Conservation (phyloP, 2,888 invertebrate species). For the Epirrhoe alternata region DNA sequence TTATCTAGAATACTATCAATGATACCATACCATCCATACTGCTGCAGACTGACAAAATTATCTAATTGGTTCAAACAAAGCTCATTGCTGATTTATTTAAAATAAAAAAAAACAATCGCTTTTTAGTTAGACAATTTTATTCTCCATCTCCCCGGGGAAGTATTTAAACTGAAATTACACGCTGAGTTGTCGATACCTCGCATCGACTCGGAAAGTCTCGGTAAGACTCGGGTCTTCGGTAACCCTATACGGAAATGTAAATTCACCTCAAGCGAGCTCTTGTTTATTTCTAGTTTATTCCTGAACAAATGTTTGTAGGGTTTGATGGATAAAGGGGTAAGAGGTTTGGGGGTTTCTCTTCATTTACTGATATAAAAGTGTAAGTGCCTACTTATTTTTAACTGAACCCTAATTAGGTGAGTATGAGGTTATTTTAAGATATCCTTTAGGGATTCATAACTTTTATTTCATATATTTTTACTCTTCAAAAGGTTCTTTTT, state of each 20-base stretch:
- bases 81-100: not conserved
- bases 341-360: conserved; percentile 3
- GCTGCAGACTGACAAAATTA: too few species aligned
- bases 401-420: not conserved
- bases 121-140: conserved; percentile 8
- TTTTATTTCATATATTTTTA: not conserved
- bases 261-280: conserved; percentile 20
- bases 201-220: conserved; percentile 14
- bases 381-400: not conserved
- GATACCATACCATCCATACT: too few species aligned
- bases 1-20: too few species aligned
- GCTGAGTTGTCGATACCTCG: conserved; percentile 26
- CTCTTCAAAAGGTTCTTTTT: not conserved
- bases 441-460: not conserved
- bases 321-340: conserved; percentile 16
- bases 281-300: conserved; percentile 32
- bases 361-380: not conserved
- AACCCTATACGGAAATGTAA: conserved; percentile 27
- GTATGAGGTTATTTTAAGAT: not conserved
- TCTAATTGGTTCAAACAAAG: not conserved
- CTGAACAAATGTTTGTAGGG: conserved; percentile 22
- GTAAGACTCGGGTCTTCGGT: conserved; percentile 13
- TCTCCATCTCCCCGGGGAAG: conserved; percentile 1
- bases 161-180: conserved; percentile 30
- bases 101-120: not conserved